Evolutionary conservation across 1,140 invertebrate genomes (phyloP), one percentile per base, ranked within the genome.

Genomic region (Pomacea maculata): DNA sequence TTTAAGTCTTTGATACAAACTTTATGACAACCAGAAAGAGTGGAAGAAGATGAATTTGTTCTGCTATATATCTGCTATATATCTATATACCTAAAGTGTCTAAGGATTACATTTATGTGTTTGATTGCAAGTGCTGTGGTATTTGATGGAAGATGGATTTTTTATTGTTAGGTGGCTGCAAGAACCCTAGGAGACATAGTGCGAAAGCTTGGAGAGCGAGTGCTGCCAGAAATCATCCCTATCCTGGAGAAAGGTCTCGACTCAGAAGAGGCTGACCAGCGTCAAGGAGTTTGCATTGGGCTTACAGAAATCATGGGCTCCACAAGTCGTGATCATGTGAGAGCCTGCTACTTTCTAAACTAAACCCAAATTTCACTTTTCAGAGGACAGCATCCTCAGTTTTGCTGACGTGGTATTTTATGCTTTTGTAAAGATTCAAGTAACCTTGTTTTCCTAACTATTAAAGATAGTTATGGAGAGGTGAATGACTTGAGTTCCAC

Each of bases 231-330:
- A 92, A 99, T 99, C 72, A 98, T 99, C 88, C 98, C 98, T 0
- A 99, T 99, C 88, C 92, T 99, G 70, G 97, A 99, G 91, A 94
- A 94, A 82, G 97, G 98, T 1, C 92, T 99, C 68, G 95, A 97
- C 85, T 98, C 97, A 1, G 95, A 97, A 73, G 94, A 96, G 73
- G 91, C 96, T 14, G 98, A 99, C 92, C 97, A 99, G 91, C 93
- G 98, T 55, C 97, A 99, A 92, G 98, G 98, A 86, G 98, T 99
- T 17, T 99, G 98, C 91, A 99, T 99, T 90, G 98, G 98, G 10
- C 93, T 99, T 3, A 97, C 96, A 1, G 99, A 99, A 93, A 99
- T 99, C 85, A 98, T 99, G 95, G 95, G 95, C 7, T 98, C 97
- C 67, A 99, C 97, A 6, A 98, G 96, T 77, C 95, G 95, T 87